Evolutionary conservation across 2,113 vertebrate genomes (phyloP).

Genomic region (Pseudorasbora parva): DNA sequence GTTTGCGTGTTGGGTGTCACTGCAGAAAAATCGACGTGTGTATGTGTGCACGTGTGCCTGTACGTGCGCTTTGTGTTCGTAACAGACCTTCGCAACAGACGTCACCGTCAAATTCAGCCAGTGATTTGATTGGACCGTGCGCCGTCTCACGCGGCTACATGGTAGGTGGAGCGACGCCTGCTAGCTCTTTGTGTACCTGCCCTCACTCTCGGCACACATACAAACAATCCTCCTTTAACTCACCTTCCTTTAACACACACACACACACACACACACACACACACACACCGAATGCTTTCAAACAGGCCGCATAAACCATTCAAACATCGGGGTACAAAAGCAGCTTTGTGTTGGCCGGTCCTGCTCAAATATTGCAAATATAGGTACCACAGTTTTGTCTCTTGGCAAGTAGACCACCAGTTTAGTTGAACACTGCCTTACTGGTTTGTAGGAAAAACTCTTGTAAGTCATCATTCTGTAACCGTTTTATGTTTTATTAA

Average conservation of each 20-base stretch:
- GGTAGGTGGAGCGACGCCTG: slow-evolving; percentile 33
- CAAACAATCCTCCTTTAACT: slow-evolving; percentile 34
- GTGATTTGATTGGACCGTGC: slow-evolving; percentile 43
- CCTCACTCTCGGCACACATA: not conserved
- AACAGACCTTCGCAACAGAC: slow-evolving; percentile 56
- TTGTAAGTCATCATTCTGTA: not conserved
- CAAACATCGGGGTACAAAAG: slow-evolving; percentile 43
- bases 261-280: slow-evolving; percentile 5
- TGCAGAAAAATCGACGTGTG: slow-evolving; percentile 40
- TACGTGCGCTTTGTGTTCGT: slow-evolving; percentile 26
- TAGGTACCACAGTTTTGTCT: slow-evolving; percentile 6
- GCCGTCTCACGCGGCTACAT: not conserved
- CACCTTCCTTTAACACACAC: slow-evolving; percentile 51
- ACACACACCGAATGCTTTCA: slow-evolving; percentile 30
- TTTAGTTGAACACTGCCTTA: not conserved
- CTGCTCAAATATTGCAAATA: slow-evolving; percentile 30
- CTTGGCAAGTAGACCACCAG: not conserved
- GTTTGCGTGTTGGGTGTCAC: slow-evolving; percentile 44
- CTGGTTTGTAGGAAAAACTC: not conserved
- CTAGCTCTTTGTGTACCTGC: slow-evolving; percentile 35
- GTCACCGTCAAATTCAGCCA: slow-evolving; percentile 35
- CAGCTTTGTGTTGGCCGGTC: slow-evolving; percentile 41
- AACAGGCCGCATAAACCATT: slow-evolving; percentile 32
- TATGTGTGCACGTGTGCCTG: slow-evolving; percentile 33
- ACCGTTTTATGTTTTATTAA: not conserved